These are phyloP conservation scores for Egretta garzetta DNA, from an alignment of 2,113 vertebrate genomes.

Conservation along the genomic window DNA sequence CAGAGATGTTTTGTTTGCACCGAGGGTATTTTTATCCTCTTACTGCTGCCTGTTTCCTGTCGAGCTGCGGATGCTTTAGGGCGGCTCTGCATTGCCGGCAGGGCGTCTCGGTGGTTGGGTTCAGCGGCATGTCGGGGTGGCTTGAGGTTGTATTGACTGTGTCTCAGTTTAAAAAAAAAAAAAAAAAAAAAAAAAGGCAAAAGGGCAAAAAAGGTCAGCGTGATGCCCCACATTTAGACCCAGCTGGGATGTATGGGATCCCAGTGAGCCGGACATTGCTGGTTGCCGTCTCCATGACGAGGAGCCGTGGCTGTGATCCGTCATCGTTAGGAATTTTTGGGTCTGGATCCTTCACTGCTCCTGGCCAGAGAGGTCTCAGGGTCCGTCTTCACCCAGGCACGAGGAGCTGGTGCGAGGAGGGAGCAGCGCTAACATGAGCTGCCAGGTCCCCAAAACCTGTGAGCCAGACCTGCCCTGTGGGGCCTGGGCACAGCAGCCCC, in stretches of 20 bases:
- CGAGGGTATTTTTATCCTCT: constrained; percentile 59
- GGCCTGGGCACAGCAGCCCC: background rate
- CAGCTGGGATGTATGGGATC: accelerated
- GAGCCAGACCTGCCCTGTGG: background rate
- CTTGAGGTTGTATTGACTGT: background rate
- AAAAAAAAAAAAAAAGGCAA: background rate
- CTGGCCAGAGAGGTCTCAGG: background rate
- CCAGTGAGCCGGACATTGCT: accelerated
- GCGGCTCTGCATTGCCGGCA: accelerated
- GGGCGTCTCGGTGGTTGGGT: accelerated
- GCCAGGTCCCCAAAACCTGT: accelerated
- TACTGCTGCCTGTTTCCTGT: constrained; percentile 50
- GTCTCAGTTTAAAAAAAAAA: background rate
- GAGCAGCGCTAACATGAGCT: background rate
- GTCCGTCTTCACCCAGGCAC: accelerated
- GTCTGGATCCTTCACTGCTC: background rate
- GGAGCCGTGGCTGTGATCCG: background rate
- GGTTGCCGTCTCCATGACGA: background rate
- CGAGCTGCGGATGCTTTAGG: background rate
- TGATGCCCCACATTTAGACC: background rate
- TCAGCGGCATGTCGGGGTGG: background rate
- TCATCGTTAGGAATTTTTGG: background rate
- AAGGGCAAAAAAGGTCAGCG: background rate
- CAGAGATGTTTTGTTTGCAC: background rate
- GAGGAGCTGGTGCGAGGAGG: background rate